Evolutionary conservation across 2,113 vertebrate species (phyloP).

Genomic region (Trachemys scripta): DNA sequence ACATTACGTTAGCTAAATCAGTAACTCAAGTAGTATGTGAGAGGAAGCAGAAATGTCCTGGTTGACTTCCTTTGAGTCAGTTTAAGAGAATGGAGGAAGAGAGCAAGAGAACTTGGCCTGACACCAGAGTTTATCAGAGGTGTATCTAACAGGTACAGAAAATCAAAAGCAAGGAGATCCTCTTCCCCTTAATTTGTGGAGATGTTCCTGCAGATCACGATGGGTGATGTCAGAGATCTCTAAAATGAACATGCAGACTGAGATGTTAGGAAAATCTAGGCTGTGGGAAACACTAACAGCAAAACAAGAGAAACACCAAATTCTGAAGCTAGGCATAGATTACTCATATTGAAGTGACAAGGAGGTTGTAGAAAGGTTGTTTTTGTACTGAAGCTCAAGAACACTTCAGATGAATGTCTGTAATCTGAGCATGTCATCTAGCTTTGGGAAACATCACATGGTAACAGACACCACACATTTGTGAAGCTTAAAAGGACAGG

Average conservation of each 20-base stretch:
- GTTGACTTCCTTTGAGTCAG: neutral
- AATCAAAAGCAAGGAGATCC: neutral
- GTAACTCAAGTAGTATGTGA: neutral
- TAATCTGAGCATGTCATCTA: neutral
- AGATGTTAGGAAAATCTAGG: neutral
- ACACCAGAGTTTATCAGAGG: neutral
- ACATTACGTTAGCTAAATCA: neutral
- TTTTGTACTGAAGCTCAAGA: neutral
- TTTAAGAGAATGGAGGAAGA: neutral
- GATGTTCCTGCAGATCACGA: neutral
- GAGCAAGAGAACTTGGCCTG: neutral
- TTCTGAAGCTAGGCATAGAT: neutral
- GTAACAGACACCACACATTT: neutral
- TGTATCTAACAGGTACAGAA: neutral
- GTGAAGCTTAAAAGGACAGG: neutral
- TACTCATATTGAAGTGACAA: neutral
- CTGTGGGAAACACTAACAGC: neutral
- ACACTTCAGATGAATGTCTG: neutral
- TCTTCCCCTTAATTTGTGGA: neutral
- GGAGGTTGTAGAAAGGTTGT: neutral
- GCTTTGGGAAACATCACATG: neutral
- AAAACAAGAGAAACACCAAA: neutral
- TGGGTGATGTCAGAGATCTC: neutral
- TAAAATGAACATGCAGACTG: neutral
- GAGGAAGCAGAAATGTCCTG: neutral